These are phyloP conservation scores for Lophius piscatorius DNA, from an alignment of 2,113 vertebrate genomes.

Conservation along the genomic window DNA sequence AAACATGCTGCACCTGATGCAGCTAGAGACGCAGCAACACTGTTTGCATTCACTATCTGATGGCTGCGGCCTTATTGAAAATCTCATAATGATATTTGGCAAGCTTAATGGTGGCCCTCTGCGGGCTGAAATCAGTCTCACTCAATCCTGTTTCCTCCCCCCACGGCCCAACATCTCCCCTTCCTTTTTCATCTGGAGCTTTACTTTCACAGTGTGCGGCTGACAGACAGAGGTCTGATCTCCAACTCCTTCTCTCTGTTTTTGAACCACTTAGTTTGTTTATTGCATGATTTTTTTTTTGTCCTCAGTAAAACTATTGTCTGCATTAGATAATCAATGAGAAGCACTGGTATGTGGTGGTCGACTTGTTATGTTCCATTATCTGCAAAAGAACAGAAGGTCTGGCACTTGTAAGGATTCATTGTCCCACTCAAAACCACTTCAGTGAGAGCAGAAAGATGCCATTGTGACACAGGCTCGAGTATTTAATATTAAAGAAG, in stretches of 20 bases:
- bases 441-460: slow-evolving; percentile 13
- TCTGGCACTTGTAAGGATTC: neutral
- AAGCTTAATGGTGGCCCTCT: slow-evolving; percentile 68
- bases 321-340: slow-evolving; percentile 46
- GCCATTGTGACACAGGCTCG: slow-evolving; percentile 11
- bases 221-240: slow-evolving; percentile 44
- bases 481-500: neutral
- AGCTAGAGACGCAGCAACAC: slow-evolving; percentile 32
- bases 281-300: slow-evolving; percentile 53
- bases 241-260: slow-evolving; percentile 18
- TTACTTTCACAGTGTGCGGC: slow-evolving; percentile 44
- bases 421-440: slow-evolving; percentile 36
- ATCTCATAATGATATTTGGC: slow-evolving; percentile 69
- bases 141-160: slow-evolving; percentile 51
- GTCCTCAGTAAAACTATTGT: slow-evolving; percentile 47
- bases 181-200: slow-evolving; percentile 42
- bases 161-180: neutral
- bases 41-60: slow-evolving; percentile 58
- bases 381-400: neutral
- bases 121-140: slow-evolving; percentile 65
- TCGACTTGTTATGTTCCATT: slow-evolving; percentile 21
- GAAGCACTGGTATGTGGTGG: slow-evolving; percentile 36
- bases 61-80: slow-evolving; percentile 68
- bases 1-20: slow-evolving; percentile 67
- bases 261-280: slow-evolving; percentile 34